phyloP scores from a whole-genome alignment of 2,888 invertebrate species.

The Sicus ferrugineus region DNA sequence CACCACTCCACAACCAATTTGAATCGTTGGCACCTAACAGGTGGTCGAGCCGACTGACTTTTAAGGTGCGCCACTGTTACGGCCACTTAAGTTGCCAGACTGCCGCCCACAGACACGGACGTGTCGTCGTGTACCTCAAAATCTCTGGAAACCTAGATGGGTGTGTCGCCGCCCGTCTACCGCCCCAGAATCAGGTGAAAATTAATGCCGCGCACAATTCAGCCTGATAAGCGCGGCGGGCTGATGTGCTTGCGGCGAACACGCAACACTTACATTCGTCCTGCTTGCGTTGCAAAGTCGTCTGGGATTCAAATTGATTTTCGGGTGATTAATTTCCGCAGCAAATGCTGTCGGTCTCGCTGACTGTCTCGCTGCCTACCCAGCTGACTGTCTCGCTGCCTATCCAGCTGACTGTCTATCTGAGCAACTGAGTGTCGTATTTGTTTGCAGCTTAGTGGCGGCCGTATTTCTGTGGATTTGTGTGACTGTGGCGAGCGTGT shows the following conservation, averaged over 20 bases:
- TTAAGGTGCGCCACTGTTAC: no score
- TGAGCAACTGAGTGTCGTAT: not conserved
- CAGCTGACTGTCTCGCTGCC: slow-evolving; percentile 1
- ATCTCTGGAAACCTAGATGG: not conserved
- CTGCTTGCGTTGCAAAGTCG: slow-evolving; percentile 34
- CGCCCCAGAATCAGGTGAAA: slow-evolving; percentile 29
- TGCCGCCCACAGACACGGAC: no score
- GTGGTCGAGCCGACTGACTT: not conserved
- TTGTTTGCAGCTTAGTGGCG: not conserved
- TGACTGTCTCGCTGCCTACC: not conserved
- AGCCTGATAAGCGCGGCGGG: slow-evolving; percentile 45
- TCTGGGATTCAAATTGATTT: slow-evolving; percentile 51
- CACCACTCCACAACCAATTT: not conserved
- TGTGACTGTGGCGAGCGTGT: no score
- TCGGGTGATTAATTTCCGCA: slow-evolving; percentile 52
- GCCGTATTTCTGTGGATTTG: not conserved
- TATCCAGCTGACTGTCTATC: not conserved
- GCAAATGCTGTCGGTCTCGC: slow-evolving; percentile 1
- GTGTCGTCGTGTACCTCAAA: not conserved
- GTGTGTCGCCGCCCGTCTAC: not conserved
- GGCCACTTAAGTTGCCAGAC: no score
- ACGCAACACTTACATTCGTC: slow-evolving; percentile 5
- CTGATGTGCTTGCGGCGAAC: slow-evolving; percentile 30
- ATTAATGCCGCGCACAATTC: slow-evolving; percentile 45
- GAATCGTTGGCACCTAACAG: not conserved